phyloP scores from a whole-genome alignment of 2,888 invertebrate genomes.

The Marasmarcha lunaedactyla region DNA sequence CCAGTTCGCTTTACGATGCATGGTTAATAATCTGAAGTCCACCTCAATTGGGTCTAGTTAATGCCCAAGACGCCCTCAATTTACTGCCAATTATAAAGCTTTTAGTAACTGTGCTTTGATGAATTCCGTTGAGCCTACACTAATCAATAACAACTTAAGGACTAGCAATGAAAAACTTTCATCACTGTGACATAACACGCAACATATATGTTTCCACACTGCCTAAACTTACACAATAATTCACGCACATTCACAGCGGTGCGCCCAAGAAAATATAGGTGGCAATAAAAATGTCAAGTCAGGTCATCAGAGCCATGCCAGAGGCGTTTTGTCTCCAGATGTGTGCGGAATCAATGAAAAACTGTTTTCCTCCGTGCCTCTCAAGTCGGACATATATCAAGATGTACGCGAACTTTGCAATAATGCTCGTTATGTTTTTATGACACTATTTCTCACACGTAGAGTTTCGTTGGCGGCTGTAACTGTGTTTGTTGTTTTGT shows the following conservation, averaged over 20 bases:
- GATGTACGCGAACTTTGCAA: conserved; percentile 13
- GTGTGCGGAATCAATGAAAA: conserved; percentile 68
- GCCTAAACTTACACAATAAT: conserved; percentile 58
- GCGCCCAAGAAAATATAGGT: conserved; percentile 61
- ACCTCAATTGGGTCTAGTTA: no score
- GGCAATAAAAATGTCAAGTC: conserved; percentile 70
- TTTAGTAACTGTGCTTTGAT: no score
- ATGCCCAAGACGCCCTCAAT: no score
- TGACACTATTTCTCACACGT: neutral
- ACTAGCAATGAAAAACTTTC: no score
- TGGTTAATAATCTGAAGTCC: no score
- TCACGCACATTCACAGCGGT: conserved; percentile 48
- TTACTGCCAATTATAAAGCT: no score
- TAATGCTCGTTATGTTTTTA: conserved; percentile 1
- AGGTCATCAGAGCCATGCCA: conserved; percentile 67
- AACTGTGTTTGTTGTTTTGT: no score
- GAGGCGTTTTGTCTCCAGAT: conserved; percentile 67
- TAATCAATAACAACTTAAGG: no score
- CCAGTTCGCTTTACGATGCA: no score
- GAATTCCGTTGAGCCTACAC: no score
- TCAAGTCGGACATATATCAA: conserved; percentile 48
- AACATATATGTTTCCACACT: conserved; percentile 53
- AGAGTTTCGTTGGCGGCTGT: no score
- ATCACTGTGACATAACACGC: no score
- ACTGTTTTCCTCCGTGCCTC: conserved; percentile 63